Evolutionary conservation across 2,797 vertebrate species (phyloP), one percentile per base, ranked within the genome.

Genomic region (Acanthurus lineatus): DNA sequence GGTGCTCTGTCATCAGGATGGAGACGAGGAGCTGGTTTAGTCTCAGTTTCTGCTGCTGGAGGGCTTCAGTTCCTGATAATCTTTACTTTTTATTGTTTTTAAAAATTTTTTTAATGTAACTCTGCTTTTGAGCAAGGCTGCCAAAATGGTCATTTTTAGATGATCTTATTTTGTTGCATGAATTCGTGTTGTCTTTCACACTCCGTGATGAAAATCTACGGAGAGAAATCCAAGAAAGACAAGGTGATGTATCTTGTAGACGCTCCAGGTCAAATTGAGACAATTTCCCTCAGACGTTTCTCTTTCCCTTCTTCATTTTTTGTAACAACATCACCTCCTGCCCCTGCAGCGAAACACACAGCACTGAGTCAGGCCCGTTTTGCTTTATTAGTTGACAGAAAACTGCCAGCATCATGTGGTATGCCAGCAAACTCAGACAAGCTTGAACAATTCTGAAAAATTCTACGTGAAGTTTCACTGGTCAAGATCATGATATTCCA

Each of bases 1-100:
- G 69, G 79, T 12, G 73, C 65, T 79, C 59, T 45, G 64, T 84
- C 84, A 69, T 64, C 62, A 66, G 68, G 68, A 73, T 58, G 81
- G 80, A 85, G 88, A 84, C 78, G 20, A 47, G 38, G 59, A 42
- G 72, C 53, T 62, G 82, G 66, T 78, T 83, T 45, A 2, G 66
- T 70, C 79, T 85, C 71, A 0, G 62, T 54, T 38, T 72, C 68
- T 58, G 63, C 7, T 25, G 82, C 81, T 69, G 17, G 20, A 79
- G 86, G 86, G 76, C 58, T 73, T 84, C 57, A 32, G 1, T 32
- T 78, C 67, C 75, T 6, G 61, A 77, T 81, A 84, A 88, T 74
- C 57, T 59, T 77, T 45, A 11, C 25, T 20, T 47, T 44, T 66
- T 19, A 70, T 63, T 15, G 64, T 53, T 75, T 75, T 75, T 75